Evolutionary conservation across 2,113 vertebrate species (phyloP).

Genomic region (Macrotis lagotis): DNA sequence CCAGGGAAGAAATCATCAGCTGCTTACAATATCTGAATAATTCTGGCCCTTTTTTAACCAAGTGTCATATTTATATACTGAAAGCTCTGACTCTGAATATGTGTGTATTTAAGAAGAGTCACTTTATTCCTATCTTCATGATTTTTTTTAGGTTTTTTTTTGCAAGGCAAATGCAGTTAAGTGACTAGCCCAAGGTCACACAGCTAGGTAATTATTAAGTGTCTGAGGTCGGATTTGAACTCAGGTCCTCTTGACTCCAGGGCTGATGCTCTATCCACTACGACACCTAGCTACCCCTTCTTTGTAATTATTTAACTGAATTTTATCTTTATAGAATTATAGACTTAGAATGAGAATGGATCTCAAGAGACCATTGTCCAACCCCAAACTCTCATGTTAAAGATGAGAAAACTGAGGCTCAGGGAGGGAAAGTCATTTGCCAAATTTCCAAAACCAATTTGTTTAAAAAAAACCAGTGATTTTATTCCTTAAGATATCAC

Average conservation of each 20-base stretch:
- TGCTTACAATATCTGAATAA: conserved; percentile 33
- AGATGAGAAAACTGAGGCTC: background rate
- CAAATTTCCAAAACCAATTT: too few relatives aligned
- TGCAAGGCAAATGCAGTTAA: too few relatives aligned
- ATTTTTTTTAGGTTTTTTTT: too few relatives aligned
- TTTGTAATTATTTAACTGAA: conserved; percentile 44
- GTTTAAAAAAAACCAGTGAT: conserved; percentile 14
- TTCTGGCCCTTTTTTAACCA: conserved; percentile 41
- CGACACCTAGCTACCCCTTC: too few relatives aligned
- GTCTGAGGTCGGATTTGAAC: too few relatives aligned
- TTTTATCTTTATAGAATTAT: background rate
- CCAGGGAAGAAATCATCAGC: conserved; percentile 32
- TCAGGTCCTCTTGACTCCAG: too few relatives aligned
- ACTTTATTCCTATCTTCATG: conserved; percentile 37
- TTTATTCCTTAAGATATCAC: background rate
- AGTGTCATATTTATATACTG: conserved; percentile 20
- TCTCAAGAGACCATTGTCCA: background rate
- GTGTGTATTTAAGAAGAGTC: conserved; percentile 33
- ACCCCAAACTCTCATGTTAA: background rate
- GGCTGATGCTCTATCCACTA: too few relatives aligned
- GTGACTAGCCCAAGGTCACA: too few relatives aligned
- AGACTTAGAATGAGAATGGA: background rate
- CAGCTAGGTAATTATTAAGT: too few relatives aligned
- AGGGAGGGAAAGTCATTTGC: background rate
- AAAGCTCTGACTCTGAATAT: conserved; percentile 48